phyloP scores from a whole-genome alignment of 2,888 invertebrate species.

The Brachypterus glaber region DNA sequence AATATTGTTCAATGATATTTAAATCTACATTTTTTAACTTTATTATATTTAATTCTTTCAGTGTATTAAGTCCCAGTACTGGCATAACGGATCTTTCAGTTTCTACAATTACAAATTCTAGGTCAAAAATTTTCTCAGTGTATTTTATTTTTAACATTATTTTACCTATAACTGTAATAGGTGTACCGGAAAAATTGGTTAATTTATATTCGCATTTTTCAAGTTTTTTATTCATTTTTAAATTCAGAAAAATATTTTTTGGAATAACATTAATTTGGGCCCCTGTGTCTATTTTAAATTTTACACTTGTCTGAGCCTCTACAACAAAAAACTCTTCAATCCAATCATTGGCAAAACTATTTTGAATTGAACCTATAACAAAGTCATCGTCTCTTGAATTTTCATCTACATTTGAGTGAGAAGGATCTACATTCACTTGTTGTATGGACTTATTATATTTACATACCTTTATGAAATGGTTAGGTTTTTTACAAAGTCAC shows the following conservation, averaged over 20 bases:
- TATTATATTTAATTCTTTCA: slow-evolving; percentile 2
- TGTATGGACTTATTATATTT: not conserved
- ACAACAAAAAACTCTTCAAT: not conserved
- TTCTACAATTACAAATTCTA: slow-evolving; percentile 1
- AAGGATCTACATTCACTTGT: not conserved
- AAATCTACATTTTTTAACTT: not conserved
- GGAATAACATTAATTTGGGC: slow-evolving; percentile 1
- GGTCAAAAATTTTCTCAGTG: not conserved
- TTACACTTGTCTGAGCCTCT: not conserved
- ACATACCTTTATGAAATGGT: not conserved
- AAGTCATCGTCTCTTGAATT: not conserved
- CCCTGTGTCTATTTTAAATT: slow-evolving; percentile 1
- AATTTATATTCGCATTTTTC: too few relatives aligned
- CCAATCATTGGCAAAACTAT: too few relatives aligned
- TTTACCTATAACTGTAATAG: too few relatives aligned
- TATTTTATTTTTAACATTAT: too few relatives aligned
- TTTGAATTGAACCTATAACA: not conserved
- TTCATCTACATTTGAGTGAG: not conserved
- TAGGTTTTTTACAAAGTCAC: slow-evolving; percentile 1
- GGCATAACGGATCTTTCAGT: not conserved
- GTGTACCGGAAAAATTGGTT: too few relatives aligned
- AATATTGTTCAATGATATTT: not conserved
- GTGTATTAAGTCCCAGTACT: not conserved
- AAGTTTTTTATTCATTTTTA: too few relatives aligned
- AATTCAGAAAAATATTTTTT: not conserved